Percentiles rank a stretch among this genome's conserved stretches.
Evolutionary conservation across 2,113 vertebrate genomes (phyloP).

Genomic region (Cynopterus brachyotis): DNA sequence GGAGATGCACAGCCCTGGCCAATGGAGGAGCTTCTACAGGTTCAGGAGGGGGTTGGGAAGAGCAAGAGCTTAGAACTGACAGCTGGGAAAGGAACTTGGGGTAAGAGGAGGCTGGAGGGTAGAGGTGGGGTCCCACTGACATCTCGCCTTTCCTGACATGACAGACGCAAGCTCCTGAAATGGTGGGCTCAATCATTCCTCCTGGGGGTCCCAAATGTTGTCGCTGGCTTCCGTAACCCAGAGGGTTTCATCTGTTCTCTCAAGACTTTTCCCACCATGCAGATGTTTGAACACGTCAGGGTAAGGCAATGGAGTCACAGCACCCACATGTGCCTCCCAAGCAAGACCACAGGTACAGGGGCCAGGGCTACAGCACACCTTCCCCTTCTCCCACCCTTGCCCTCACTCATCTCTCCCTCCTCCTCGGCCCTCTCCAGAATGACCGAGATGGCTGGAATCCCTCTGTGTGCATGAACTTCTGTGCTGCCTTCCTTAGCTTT

Average conservation of each 20-base stretch:
- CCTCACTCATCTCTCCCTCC: neutral
- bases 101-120: neutral
- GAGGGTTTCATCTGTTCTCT: constrained; percentile 87
- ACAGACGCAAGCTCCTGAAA: constrained; percentile 92
- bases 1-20: constrained; percentile 90
- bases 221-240: constrained; percentile 91
- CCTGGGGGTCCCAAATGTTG: constrained; percentile 89
- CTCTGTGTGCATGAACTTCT: constrained; percentile 95
- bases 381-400: neutral
- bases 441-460: constrained; percentile 93
- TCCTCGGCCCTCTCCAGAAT: constrained; percentile 76
- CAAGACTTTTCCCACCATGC: constrained; percentile 89
- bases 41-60: constrained; percentile 50
- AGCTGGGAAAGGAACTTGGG: neutral
- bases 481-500: constrained; percentile 91
- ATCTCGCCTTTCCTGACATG: constrained; percentile 64
- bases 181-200: constrained; percentile 97
- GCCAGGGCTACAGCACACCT: too few species aligned
- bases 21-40: constrained; percentile 92
- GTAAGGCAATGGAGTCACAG: constrained; percentile 72
- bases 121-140: neutral
- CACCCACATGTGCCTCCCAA: neutral
- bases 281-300: constrained; percentile 91
- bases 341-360: neutral
- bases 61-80: neutral